A percentile compares a stretch with the other conserved stretches of the same genome.
phyloP scores from a whole-genome alignment of 2,888 invertebrate species.

The Sisyra terminalis region DNA sequence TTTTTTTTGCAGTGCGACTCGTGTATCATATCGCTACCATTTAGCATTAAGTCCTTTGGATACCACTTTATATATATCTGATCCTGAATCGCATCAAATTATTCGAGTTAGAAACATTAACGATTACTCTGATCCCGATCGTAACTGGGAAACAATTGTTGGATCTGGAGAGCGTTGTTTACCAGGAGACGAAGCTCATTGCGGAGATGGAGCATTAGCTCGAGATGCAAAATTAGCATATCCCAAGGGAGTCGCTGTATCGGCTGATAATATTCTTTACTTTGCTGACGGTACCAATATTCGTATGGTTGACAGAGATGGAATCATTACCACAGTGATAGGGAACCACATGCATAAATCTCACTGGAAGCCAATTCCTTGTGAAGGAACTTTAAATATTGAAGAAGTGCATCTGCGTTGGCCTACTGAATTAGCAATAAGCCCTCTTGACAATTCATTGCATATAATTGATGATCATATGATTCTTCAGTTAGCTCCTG shows the following conservation, averaged over 20 bases:
- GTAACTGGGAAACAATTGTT: slow-evolving; percentile 89
- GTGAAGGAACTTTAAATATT: slow-evolving; percentile 79
- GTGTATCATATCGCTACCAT: slow-evolving; percentile 92
- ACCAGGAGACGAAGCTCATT: slow-evolving; percentile 85
- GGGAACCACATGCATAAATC: slow-evolving; percentile 87
- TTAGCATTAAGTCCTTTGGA: slow-evolving; percentile 91
- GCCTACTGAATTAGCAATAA: slow-evolving; percentile 91
- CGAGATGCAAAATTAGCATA: slow-evolving; percentile 87
- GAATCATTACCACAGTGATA: slow-evolving; percentile 81
- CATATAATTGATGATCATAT: slow-evolving; percentile 95
- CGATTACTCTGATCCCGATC: slow-evolving; percentile 71
- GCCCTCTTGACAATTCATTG: slow-evolving; percentile 84
- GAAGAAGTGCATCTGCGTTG: slow-evolving; percentile 87
- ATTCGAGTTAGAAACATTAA: slow-evolving; percentile 69
- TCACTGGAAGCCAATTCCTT: slow-evolving; percentile 87
- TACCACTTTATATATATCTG: slow-evolving; percentile 86
- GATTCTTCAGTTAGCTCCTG: slow-evolving; percentile 81
- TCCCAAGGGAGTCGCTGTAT: slow-evolving; percentile 92
- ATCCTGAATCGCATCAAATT: slow-evolving; percentile 90
- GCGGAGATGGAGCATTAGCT: slow-evolving; percentile 89
- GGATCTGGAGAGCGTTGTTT: slow-evolving; percentile 89
- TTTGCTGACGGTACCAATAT: slow-evolving; percentile 92
- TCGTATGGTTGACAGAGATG: slow-evolving; percentile 81
- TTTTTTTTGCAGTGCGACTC: slow-evolving; percentile 54
- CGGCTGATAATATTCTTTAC: slow-evolving; percentile 79